Evolutionary conservation across 2,888 invertebrate genomes (phyloP).

Genomic region (Anoplius nigerrimus): DNA sequence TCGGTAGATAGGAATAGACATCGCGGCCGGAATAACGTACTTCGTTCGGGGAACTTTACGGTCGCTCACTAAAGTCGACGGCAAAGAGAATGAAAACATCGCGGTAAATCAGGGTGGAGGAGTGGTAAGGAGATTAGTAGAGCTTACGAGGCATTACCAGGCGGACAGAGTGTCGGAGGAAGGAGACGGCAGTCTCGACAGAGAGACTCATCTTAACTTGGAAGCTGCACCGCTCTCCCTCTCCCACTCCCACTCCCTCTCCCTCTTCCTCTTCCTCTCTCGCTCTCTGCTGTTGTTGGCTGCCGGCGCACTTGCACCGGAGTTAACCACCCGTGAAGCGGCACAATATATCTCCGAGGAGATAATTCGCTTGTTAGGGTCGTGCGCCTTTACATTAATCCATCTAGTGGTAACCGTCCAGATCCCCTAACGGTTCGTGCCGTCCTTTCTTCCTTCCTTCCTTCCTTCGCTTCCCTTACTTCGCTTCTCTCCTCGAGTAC

Average conservation of each 20-base stretch:
- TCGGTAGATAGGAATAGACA: slow-evolving; percentile 29
- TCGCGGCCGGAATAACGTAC: slow-evolving; percentile 24
- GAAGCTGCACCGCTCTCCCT: slow-evolving; percentile 49
- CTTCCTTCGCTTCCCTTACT: too few relatives aligned
- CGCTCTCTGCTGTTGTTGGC: slow-evolving; percentile 28
- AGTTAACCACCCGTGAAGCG: slow-evolving; percentile 72
- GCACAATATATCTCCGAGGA: slow-evolving; percentile 67
- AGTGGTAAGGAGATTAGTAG: slow-evolving; percentile 68
- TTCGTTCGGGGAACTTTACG: slow-evolving; percentile 47
- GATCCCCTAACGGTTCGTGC: too few relatives aligned
- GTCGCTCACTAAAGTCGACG: slow-evolving; percentile 55
- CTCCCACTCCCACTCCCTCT: slow-evolving; percentile 34
- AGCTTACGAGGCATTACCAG: slow-evolving; percentile 67
- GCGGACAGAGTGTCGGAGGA: slow-evolving; percentile 35
- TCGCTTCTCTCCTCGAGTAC: too few relatives aligned
- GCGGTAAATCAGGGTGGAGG: slow-evolving; percentile 69
- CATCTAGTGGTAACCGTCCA: slow-evolving; percentile 48
- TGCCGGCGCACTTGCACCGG: slow-evolving; percentile 47
- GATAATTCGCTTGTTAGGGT: slow-evolving; percentile 71
- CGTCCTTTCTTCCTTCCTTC: too few relatives aligned
- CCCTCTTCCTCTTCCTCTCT: slow-evolving; percentile 17
- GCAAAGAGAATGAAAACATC: slow-evolving; percentile 71
- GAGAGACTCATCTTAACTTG: slow-evolving; percentile 57
- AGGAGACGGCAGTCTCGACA: slow-evolving; percentile 34
- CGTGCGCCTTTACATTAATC: slow-evolving; percentile 60